Evolutionary conservation across 23 tunicate species (phyloP).

Genomic region (Styela clava): DNA sequence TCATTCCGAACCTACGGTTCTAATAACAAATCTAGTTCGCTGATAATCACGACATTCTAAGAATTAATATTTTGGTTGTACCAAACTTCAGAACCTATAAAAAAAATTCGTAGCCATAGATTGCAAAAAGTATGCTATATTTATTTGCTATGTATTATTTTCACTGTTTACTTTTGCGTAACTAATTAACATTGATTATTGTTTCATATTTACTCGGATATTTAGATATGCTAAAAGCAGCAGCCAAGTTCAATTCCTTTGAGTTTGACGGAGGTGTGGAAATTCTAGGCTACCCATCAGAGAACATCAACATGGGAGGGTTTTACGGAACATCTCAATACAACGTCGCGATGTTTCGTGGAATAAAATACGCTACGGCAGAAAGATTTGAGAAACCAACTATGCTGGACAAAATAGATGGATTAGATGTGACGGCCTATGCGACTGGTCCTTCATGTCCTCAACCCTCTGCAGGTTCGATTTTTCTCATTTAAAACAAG

Average conservation of each 20-base stretch:
- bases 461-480: slow-evolving; percentile 23
- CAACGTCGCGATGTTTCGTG: slow-evolving; percentile 25
- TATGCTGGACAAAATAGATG: not conserved
- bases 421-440: not conserved
- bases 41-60: no score
- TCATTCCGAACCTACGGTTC: no score
- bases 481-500: no score
- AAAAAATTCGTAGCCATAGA: no score
- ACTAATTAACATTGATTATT: no score
- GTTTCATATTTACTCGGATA: no score
- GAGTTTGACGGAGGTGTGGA: slow-evolving; percentile 19
- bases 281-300: slow-evolving; percentile 9
- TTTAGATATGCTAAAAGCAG: slow-evolving; percentile 19
- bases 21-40: no score
- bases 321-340: slow-evolving; percentile 12
- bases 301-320: not conserved
- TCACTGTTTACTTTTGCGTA: no score
- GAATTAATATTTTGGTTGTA: no score
- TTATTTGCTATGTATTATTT: no score
- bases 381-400: slow-evolving; percentile 19
- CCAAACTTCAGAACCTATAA: no score
- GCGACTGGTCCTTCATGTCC: slow-evolving; percentile 24
- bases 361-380: slow-evolving; percentile 27
- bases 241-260: not conserved
- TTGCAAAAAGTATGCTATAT: no score